Conservation (phyloP, 2,113 vertebrate genomes). For the Pterocles orientalis region DNA sequence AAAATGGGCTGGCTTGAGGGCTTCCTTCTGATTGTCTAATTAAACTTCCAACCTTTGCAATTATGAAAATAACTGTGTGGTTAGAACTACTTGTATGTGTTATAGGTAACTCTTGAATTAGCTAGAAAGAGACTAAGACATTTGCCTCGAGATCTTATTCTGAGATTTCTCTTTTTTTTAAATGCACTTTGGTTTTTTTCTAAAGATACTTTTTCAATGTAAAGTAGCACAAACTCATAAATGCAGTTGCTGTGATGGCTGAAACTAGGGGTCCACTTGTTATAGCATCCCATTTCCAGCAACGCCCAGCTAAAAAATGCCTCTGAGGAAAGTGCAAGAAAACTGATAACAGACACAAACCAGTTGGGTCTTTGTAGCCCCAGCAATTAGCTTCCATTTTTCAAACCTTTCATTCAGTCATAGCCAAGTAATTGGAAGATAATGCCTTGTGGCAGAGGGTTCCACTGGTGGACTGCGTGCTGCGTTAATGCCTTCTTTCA, state of each 20-base stretch:
- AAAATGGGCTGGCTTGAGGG: constrained; percentile 70
- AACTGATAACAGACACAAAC: not conserved
- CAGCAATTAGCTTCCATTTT: constrained; percentile 18
- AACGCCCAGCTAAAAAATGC: not conserved
- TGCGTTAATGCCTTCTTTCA: not conserved
- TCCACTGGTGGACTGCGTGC: not conserved
- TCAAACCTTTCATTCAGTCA: not conserved
- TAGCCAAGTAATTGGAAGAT: not conserved
- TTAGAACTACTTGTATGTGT: constrained; percentile 50
- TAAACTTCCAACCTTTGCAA: constrained; percentile 73
- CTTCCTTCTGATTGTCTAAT: constrained; percentile 70
- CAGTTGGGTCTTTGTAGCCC: not conserved
- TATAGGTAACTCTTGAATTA: constrained; percentile 54
- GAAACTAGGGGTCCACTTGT: not conserved
- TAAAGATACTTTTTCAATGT: not conserved
- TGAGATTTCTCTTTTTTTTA: not conserved
- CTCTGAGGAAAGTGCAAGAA: not conserved
- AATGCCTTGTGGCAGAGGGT: not conserved
- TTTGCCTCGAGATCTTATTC: constrained; percentile 32
- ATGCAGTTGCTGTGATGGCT: not conserved
- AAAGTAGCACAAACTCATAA: not conserved
- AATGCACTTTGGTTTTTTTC: not conserved
- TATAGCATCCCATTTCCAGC: not conserved
- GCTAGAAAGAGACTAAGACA: constrained; percentile 24
- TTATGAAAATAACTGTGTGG: constrained; percentile 69